Conservation (phyloP, 2,888 invertebrate species). For the Drosophila paranaensis region DNA sequence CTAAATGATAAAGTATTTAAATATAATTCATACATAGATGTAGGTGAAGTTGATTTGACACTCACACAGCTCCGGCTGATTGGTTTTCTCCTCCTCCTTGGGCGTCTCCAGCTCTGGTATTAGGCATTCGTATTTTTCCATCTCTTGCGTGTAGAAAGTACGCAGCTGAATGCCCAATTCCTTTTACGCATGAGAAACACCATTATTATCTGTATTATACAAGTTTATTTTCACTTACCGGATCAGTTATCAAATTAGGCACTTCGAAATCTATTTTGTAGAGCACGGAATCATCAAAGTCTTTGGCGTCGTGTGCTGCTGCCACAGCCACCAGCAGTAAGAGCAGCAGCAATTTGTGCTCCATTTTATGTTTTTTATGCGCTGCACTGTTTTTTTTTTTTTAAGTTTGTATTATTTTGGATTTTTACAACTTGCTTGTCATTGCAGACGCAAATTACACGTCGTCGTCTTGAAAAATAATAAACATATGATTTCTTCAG, state of each 20-base stretch:
- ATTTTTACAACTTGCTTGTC: conserved; percentile 31
- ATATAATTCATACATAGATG: neutral
- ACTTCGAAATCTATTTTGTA: conserved; percentile 92
- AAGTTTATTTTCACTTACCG: conserved; percentile 79
- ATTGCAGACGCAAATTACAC: conserved; percentile 45
- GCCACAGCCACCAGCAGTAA: conserved; percentile 19
- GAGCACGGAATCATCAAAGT: conserved; percentile 92
- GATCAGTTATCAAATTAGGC: conserved; percentile 85
- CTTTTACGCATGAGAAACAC: conserved; percentile 38
- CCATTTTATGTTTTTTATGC: conserved; percentile 11
- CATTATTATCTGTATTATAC: neutral
- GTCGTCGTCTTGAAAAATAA: conserved; percentile 55
- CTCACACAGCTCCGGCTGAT: conserved; percentile 78
- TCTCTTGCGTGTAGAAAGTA: conserved; percentile 87
- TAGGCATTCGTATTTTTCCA: conserved; percentile 93
- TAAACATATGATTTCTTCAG: conserved; percentile 44
- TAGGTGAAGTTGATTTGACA: neutral
- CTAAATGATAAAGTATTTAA: conserved; percentile 61
- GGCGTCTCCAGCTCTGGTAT: conserved; percentile 88
- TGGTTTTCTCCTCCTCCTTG: conserved; percentile 81
- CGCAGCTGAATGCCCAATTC: conserved; percentile 67
- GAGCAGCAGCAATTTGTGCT: conserved; percentile 27
- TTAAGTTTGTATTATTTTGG: neutral
- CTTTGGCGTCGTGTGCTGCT: conserved; percentile 86
- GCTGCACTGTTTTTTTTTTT: conserved; percentile 7